Percentiles rank a stretch among this genome's conserved stretches.
Conservation (phyloP, 2,113 vertebrate species). For the Eulacestoma nigropectus region DNA sequence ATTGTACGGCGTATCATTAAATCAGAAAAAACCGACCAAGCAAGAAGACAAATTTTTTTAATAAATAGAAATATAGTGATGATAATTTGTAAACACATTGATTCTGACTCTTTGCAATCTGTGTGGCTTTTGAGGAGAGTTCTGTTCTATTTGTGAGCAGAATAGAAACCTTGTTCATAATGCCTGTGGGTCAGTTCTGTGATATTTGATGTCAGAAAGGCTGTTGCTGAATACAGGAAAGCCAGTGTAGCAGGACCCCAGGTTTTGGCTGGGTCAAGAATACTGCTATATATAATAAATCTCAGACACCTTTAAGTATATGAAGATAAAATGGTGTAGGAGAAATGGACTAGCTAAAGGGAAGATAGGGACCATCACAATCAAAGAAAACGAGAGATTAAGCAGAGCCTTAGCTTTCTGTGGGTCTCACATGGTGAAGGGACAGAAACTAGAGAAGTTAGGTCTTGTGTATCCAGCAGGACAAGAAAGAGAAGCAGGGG, state of each 20-base stretch:
- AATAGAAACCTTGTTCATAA: neutral
- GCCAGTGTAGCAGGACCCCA: neutral
- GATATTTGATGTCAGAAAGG: neutral
- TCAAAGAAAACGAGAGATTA: neutral
- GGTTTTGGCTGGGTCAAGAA: neutral
- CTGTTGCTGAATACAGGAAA: neutral
- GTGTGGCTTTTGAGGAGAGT: neutral
- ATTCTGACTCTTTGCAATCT: neutral
- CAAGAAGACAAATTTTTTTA: neutral
- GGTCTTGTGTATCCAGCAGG: neutral
- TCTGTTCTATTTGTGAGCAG: neutral
- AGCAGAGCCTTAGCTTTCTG: neutral
- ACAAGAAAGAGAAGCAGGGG: neutral
- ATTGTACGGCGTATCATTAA: neutral
- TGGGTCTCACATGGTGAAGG: neutral
- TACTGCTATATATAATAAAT: neutral
- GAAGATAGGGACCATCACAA: neutral
- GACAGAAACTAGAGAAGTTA: neutral
- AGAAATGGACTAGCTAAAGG: neutral
- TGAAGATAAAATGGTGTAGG: neutral
- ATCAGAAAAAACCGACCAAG: accelerated
- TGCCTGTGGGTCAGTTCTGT: neutral
- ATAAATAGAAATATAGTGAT: neutral
- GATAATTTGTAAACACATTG: neutral
- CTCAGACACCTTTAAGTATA: neutral